Conservation (phyloP, 30 jellyfish, hydroid and myxozoan genomes). For the Sanderia malayensis region DNA sequence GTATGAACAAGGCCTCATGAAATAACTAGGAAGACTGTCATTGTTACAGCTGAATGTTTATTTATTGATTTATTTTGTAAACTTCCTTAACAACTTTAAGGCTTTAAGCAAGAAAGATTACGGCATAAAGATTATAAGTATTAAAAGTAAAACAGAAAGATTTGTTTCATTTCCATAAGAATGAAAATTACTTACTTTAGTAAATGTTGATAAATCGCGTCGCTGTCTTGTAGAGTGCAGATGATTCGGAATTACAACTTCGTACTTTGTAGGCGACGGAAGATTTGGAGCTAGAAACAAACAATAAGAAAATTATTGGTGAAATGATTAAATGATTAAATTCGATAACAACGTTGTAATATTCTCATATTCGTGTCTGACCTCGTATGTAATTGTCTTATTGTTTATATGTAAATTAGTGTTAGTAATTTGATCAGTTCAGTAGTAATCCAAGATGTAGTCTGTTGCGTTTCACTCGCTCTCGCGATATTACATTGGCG, state of each 20-base stretch:
- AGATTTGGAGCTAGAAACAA: background rate
- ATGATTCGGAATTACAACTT: slow-evolving; percentile 34
- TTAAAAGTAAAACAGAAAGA: too few species aligned
- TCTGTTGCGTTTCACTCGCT: too few species aligned
- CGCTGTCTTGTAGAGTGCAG: slow-evolving; percentile 39
- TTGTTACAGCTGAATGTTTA: background rate
- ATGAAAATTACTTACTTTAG: slow-evolving; percentile 19
- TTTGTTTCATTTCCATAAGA: too few species aligned
- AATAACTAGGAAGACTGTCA: background rate
- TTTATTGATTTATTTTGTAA: background rate
- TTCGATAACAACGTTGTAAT: too few species aligned
- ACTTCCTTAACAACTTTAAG: background rate
- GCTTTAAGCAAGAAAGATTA: too few species aligned
- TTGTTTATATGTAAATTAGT: too few species aligned
- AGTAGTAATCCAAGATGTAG: too few species aligned
- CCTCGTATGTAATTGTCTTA: too few species aligned
- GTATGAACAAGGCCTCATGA: background rate
- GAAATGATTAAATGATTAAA: background rate
- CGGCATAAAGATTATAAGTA: too few species aligned
- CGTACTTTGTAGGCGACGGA: slow-evolving; percentile 38
- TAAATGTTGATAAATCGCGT: slow-evolving; percentile 57
- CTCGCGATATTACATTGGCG: too few species aligned
- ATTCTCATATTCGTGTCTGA: too few species aligned
- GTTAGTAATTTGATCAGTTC: too few species aligned
- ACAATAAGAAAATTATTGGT: background rate